Conservation (phyloP, 2,888 invertebrate species). For the Sympetrum striolatum region DNA sequence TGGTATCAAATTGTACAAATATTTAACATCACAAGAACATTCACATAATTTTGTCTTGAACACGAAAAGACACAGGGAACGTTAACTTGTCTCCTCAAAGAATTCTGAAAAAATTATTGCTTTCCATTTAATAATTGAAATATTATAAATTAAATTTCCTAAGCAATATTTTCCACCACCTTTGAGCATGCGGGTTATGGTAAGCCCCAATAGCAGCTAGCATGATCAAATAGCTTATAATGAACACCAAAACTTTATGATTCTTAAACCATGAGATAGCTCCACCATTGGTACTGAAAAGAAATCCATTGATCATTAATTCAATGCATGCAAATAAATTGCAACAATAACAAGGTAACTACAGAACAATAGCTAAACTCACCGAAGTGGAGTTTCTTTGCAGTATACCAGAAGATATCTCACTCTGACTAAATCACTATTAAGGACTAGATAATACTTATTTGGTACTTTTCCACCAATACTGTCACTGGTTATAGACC, state of each 20-base stretch:
- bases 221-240: conserved; percentile 70
- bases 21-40: too few relatives aligned
- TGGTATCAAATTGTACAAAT: too few relatives aligned
- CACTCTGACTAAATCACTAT: conserved; percentile 76
- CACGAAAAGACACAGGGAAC: too few relatives aligned
- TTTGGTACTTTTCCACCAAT: conserved; percentile 64
- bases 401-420: conserved; percentile 77
- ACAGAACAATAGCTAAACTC: not conserved
- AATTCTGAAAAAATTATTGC: not conserved
- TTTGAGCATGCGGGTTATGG: conserved; percentile 69
- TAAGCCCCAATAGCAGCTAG: conserved; percentile 70
- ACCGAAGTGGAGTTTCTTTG: conserved; percentile 48
- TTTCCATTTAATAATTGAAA: not conserved
- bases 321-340: not conserved
- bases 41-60: too few relatives aligned
- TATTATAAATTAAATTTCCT: conserved; percentile 27
- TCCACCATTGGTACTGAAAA: conserved; percentile 59
- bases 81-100: too few relatives aligned
- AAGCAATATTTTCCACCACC: conserved; percentile 65
- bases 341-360: not conserved
- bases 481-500: conserved; percentile 54
- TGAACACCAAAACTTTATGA: conserved; percentile 68
- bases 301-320: conserved; percentile 49
- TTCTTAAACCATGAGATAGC: conserved; percentile 63
- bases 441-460: conserved; percentile 77